Evolutionary conservation across 2,888 invertebrate species (phyloP).

Genomic region (Quadroppia sp.): DNA sequence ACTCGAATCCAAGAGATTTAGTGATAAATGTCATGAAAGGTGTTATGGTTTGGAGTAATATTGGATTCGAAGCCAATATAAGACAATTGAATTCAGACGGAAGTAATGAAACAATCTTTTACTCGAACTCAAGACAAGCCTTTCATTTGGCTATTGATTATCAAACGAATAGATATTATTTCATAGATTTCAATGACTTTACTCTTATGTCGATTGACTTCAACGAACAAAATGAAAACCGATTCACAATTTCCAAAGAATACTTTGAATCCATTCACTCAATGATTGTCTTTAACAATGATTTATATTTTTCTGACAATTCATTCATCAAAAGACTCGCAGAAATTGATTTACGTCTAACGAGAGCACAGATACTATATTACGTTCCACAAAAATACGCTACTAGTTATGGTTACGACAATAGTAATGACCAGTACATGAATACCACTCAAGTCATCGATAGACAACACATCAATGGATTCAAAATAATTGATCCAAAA

Average conservation of each 20-base stretch:
- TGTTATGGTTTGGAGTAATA: not conserved
- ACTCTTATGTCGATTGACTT: constrained; percentile 3
- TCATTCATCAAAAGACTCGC: not conserved
- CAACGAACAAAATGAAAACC: not conserved
- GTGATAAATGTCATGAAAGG: not conserved
- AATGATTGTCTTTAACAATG: not conserved
- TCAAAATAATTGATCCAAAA: not conserved
- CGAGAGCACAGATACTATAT: not conserved
- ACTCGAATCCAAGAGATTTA: constrained; percentile 8
- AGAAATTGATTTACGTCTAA: not conserved
- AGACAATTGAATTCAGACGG: not conserved
- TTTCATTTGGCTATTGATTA: not conserved
- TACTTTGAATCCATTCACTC: not conserved
- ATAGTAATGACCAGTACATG: too few relatives aligned
- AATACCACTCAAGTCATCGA: not conserved
- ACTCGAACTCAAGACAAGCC: not conserved
- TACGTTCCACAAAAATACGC: not conserved
- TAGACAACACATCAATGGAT: not conserved
- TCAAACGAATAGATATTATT: not conserved
- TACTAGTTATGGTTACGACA: not conserved
- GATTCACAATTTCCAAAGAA: not conserved
- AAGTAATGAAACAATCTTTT: not conserved
- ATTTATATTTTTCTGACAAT: not conserved
- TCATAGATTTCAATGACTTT: constrained; percentile 3
- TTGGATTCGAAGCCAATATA: not conserved